A percentile compares a stretch with the other conserved stretches of the same genome.
Conservation (phyloP, 2,113 vertebrate species). For the Etheostoma spectabile region DNA sequence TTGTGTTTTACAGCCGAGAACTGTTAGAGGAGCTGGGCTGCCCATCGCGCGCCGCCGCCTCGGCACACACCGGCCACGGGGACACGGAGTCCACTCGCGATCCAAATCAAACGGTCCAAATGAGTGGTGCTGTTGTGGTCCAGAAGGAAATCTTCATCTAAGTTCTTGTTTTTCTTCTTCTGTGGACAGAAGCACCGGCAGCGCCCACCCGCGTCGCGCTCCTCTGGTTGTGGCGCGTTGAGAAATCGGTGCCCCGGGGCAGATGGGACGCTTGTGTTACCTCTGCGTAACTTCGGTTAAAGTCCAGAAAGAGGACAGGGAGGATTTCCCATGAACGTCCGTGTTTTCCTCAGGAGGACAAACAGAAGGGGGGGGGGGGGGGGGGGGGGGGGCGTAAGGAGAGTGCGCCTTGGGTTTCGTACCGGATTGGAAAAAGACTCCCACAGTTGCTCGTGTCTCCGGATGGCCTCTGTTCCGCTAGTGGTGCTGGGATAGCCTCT, state of each 20-base stretch:
- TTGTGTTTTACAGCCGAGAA: background rate
- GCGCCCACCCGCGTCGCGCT: background rate
- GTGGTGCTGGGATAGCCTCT: conserved; percentile 11
- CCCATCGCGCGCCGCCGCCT: conserved; percentile 2
- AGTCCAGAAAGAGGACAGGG: background rate
- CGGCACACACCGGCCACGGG: conserved; percentile 22
- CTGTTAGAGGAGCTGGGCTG: background rate
- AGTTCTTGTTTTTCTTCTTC: background rate
- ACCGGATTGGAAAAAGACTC: conserved; percentile 1
- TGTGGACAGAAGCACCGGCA: background rate
- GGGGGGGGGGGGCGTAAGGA: background rate
- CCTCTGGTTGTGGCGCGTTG: conserved; percentile 3
- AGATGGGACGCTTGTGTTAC: background rate
- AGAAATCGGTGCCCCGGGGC: background rate
- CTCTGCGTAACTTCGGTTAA: background rate
- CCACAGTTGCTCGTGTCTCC: conserved; percentile 17
- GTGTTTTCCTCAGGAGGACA: background rate
- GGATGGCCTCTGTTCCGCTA: conserved; percentile 17
- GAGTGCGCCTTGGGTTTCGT: background rate
- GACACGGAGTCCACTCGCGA: conserved; percentile 20
- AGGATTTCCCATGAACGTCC: background rate
- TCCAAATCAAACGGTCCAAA: conserved; percentile 2
- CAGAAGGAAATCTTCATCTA: background rate
- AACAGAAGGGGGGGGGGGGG: background rate
- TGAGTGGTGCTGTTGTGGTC: background rate